Percentiles rank a stretch among this genome's conserved stretches.
phyloP scores from a whole-genome alignment of 2,113 vertebrate genomes.

The Pollimyrus isidori region DNA sequence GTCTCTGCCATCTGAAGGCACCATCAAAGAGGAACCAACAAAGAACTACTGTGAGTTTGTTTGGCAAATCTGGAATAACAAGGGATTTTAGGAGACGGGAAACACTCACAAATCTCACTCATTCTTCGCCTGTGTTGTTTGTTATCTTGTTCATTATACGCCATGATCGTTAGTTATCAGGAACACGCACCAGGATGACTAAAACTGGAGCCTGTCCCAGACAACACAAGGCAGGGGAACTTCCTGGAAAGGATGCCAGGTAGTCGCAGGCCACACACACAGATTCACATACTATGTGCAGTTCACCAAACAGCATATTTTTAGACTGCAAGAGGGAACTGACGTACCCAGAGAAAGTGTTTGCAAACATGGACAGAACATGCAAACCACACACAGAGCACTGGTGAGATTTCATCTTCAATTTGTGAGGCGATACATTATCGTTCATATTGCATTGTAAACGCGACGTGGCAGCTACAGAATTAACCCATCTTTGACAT shows the following conservation, averaged over 20 bases:
- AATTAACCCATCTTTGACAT: background rate
- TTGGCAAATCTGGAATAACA: background rate
- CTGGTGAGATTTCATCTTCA: background rate
- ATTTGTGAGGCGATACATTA: background rate
- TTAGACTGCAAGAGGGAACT: background rate
- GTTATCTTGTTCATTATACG: background rate
- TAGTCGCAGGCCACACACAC: background rate
- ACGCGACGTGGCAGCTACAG: background rate
- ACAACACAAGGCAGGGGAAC: background rate
- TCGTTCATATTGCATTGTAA: background rate
- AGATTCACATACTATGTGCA: background rate
- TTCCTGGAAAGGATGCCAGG: background rate
- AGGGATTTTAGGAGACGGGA: background rate
- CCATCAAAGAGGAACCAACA: background rate
- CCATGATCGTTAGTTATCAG: background rate
- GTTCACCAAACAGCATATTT: background rate
- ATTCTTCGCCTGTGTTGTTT: background rate
- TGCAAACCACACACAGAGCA: background rate
- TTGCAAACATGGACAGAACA: background rate
- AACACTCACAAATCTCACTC: background rate
- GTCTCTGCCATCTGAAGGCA: no score
- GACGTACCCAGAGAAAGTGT: background rate
- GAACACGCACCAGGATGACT: background rate
- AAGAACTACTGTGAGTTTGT: background rate
- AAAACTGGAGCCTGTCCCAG: background rate